Evolutionary conservation across 2,888 invertebrate genomes (phyloP).

Genomic region (Bellardia bayeri): DNA sequence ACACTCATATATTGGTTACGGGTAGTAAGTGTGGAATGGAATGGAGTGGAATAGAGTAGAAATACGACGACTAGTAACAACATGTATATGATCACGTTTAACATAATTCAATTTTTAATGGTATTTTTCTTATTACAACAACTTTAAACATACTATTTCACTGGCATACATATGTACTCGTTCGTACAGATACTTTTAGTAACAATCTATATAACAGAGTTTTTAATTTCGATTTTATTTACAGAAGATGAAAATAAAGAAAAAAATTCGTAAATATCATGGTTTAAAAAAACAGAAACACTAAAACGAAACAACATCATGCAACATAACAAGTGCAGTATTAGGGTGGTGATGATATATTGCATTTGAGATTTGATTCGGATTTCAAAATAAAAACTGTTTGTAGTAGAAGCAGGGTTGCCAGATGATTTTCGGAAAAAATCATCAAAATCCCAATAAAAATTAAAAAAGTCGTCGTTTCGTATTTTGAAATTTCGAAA

Average conservation of each 20-base stretch:
- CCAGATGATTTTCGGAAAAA: too few species aligned
- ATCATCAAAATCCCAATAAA: too few species aligned
- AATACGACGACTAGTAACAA: constrained; percentile 56
- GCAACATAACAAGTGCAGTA: constrained; percentile 63
- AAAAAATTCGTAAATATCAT: constrained; percentile 18
- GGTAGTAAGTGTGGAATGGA: constrained; percentile 12
- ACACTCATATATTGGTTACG: not conserved
- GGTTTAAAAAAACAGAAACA: constrained; percentile 35
- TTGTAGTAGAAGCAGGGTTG: too few species aligned
- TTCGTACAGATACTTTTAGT: constrained; percentile 4
- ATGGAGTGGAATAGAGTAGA: constrained; percentile 6
- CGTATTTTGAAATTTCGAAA: too few species aligned
- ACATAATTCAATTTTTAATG: constrained; percentile 70
- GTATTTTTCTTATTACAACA: constrained; percentile 40
- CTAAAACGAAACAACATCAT: constrained; percentile 49
- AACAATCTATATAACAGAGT: constrained; percentile 57
- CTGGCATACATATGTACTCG: not conserved
- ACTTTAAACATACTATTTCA: constrained; percentile 10
- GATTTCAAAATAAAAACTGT: too few species aligned
- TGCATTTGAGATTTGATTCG: too few species aligned
- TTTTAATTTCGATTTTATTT: constrained; percentile 62
- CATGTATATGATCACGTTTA: constrained; percentile 69
- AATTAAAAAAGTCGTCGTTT: too few species aligned
- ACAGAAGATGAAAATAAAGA: constrained; percentile 4
- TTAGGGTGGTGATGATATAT: constrained; percentile 6